Base-by-base conservation (phyloP, 2,113 vertebrate genomes). In the Hippocampus mohnikei region DNA sequence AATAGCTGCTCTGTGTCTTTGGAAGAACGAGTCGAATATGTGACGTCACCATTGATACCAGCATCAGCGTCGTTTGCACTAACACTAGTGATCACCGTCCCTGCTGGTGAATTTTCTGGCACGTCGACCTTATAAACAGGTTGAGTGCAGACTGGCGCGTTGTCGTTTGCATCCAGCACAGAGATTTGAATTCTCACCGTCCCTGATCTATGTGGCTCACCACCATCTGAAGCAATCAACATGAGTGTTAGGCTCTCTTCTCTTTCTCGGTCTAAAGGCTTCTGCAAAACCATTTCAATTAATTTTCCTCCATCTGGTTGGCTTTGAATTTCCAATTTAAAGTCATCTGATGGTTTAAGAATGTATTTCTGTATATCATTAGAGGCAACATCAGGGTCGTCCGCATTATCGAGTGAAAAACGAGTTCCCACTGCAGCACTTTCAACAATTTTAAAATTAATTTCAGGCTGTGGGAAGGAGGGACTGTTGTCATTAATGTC, bases 161-260 rank as follows among this genome's bases (percentile, higher is more conserved):
- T 92, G 59, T 93, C 92, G 37, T 92, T 93, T 0, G 37, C 76
- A 78, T 93, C 92, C 0, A 91, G 15, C 1, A 92, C 87, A 65
- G 76, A 78, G 41, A 92, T 66, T 9, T 89, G 59, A 52, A 93
- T 88, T 18, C 64, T 72, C 16, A 80, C 87, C 10, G 88, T 88
- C 18, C 91, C 90, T 11, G 90, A 87, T 81, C 83, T 89, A 10
- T 63, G 88, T 3, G 91, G 91, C 33, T 84, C 82, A 0, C 92
- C 92, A 8, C 92, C 91, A 44, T 93, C 91, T 67, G 71, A 63
- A 20, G 91, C 91, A 15, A 84, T 73, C 21, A 93, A 46, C 23
- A 88, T 41, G 3, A 93, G 81, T 0, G 69, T 58, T 55, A 88
- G 80, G 1, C 79, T 73, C 48, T 87, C 83, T 9, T 84, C 76